Percentiles rank a stretch among this genome's conserved stretches.
Evolutionary conservation across 1,140 invertebrate genomes (phyloP).

Genomic region (Andrena cerasifolii): DNA sequence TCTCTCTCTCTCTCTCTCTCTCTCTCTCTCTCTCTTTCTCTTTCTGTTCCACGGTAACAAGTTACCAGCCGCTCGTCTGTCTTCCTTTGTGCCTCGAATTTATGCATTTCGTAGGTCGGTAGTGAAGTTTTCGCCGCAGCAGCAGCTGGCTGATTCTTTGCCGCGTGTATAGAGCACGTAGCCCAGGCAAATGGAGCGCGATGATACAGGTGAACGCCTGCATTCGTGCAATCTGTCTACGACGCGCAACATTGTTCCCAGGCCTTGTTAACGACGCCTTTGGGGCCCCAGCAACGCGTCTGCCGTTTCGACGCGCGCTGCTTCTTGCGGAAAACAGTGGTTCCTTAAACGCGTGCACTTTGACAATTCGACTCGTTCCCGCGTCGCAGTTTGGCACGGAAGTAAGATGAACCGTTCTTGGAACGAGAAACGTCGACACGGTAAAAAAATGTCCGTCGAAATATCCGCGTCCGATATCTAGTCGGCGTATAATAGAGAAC

Average conservation of each 20-base stretch:
- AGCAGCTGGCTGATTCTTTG: slow-evolving; percentile 17
- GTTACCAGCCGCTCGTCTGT: slow-evolving; percentile 52
- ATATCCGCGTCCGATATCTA: no score
- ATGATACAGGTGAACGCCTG: slow-evolving; percentile 1
- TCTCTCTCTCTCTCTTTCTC: background rate
- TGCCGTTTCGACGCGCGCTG: background rate
- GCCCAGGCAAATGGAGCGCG: slow-evolving; percentile 22
- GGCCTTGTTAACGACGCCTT: background rate
- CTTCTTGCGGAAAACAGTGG: background rate
- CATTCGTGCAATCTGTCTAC: background rate
- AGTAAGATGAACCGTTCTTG: background rate
- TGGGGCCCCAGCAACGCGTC: background rate
- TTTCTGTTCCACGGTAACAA: slow-evolving; percentile 36
- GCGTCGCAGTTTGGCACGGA: background rate
- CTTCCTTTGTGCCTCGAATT: slow-evolving; percentile 60
- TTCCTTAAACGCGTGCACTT: background rate
- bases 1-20: background rate
- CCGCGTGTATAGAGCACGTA: background rate
- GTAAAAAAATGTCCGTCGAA: no score
- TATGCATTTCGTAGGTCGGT: slow-evolving; percentile 45
- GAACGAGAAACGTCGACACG: background rate
- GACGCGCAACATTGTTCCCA: background rate
- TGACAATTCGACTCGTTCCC: background rate
- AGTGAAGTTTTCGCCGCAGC: slow-evolving; percentile 18
- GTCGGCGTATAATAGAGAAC: no score